Evolutionary conservation across 2,113 vertebrate genomes (phyloP), one percentile per base, ranked within the genome.

Genomic region (Caracal caracal): DNA sequence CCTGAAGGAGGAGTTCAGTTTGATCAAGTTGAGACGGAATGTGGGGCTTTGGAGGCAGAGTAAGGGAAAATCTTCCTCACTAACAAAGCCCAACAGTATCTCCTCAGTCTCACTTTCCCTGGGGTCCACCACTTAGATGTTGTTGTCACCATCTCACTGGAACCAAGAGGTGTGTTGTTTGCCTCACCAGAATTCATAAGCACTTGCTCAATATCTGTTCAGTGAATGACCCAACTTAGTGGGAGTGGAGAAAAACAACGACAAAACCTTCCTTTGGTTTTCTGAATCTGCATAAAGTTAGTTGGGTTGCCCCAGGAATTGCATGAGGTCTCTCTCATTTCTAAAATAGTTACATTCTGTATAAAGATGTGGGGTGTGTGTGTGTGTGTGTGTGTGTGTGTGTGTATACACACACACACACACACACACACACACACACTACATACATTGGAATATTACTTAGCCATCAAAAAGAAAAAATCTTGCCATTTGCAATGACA

Each of bases 211-310:
- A 83, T 26, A 91, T 53, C 28, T 92, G 66, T 59, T 83, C 47
- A 66, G 10, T 84, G 49, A 92, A 91, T 68, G 43, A 81, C 37
- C n/a, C n/a, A 96, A 51, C 5, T n/a, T 66, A 79, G n/a, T 22
- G 33, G 51, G 33, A 84, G 30, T 26, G 5, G 7, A 92, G 20
- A 47, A 75, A 92, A 87, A 73, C 53, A 93, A 75, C 49, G 65
- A 40, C 9, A 93, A 88, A 96, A 73, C 9, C 19, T 87, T 89
- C 26, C 80, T 92, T 86, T 88, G 37, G 11, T 86, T 88, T 93
- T 94, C 87, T 51, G 4, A 91, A 83, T 80, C 16, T 79, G 95
- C 51, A 43, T 24, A 17, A 8, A 80, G 24, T 65, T 88, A 66
- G 78, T 13, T 94, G 73, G 16, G 87, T 92, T 89, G 26, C 73